These are phyloP conservation scores for Linnaemya tessellans DNA, from an alignment of 2,888 invertebrate genomes.

Conservation along the genomic window DNA sequence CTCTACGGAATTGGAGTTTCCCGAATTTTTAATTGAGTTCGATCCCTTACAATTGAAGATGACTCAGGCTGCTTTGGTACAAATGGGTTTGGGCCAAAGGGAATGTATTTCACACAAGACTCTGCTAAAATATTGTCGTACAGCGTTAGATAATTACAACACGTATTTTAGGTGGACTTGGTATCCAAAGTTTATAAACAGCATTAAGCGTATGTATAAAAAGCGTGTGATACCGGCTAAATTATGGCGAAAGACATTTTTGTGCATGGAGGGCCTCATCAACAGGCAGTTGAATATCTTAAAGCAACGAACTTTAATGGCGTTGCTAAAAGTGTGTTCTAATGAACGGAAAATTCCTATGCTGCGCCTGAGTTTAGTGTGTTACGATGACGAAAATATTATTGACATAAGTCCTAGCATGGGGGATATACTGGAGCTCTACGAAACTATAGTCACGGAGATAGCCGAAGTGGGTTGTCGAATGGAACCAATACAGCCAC, in stretches of 20 bases:
- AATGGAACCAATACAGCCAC: conserved; percentile 85
- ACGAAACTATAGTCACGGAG: conserved; percentile 85
- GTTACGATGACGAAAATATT: conserved; percentile 62
- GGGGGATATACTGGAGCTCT: conserved; percentile 85
- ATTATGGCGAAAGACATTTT: conserved; percentile 80
- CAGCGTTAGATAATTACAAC: conserved; percentile 80
- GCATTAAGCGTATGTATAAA: conserved; percentile 79
- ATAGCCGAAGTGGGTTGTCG: conserved; percentile 85
- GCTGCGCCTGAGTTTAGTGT: conserved; percentile 85
- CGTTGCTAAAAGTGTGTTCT: conserved; percentile 85
- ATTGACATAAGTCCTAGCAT: conserved; percentile 86
- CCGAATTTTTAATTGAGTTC: conserved; percentile 77
- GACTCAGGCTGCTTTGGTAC: conserved; percentile 49
- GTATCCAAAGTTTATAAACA: conserved; percentile 82
- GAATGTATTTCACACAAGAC: conserved; percentile 77
- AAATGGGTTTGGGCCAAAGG: conserved; percentile 77
- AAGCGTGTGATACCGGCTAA: conserved; percentile 77
- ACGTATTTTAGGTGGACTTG: conserved; percentile 82
- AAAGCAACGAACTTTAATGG: conserved; percentile 87
- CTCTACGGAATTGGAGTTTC: conserved; percentile 81
- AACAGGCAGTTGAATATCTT: conserved; percentile 87
- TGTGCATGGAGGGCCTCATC: conserved; percentile 84
- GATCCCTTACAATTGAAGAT: conserved; percentile 76
- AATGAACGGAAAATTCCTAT: conserved; percentile 85
- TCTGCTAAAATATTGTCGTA: conserved; percentile 77